phyloP scores from a whole-genome alignment of 2,888 invertebrate genomes.

The Patella ulyssiponensis region DNA sequence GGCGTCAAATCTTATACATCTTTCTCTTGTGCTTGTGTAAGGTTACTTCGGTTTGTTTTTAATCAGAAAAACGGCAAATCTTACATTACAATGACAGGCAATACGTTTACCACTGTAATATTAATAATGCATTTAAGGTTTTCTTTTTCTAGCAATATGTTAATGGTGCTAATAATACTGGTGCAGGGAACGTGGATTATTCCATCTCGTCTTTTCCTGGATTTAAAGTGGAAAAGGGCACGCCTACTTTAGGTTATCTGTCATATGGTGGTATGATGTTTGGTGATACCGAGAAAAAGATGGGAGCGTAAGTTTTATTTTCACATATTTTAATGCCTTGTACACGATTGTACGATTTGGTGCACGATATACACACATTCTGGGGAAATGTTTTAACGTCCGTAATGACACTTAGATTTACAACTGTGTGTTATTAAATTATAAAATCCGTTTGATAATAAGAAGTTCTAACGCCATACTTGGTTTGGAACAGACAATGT shows the following conservation, averaged over 20 bases:
- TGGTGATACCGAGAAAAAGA: slow-evolving; percentile 35
- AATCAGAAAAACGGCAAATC: not conserved
- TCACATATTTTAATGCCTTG: slow-evolving; percentile 18
- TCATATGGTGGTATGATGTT: slow-evolving; percentile 43
- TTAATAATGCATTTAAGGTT: slow-evolving; percentile 24
- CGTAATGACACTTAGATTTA: too few species aligned
- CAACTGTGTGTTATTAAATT: too few species aligned
- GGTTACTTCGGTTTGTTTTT: not conserved
- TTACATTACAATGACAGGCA: too few species aligned
- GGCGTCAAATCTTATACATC: not conserved
- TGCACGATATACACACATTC: too few species aligned
- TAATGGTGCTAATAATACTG: slow-evolving; percentile 34
- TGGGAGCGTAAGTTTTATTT: slow-evolving; percentile 28
- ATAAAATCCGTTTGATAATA: too few species aligned
- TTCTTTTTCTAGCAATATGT: slow-evolving; percentile 31
- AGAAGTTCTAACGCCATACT: too few species aligned
- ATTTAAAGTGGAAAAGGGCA: slow-evolving; percentile 34
- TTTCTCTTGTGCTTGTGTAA: not conserved
- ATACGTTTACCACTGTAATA: not conserved
- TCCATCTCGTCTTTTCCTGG: slow-evolving; percentile 45
- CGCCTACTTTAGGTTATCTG: slow-evolving; percentile 37
- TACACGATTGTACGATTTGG: slow-evolving; percentile 30
- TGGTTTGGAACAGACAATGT: too few species aligned
- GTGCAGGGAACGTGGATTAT: slow-evolving; percentile 28
- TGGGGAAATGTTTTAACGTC: too few species aligned